Conservation (phyloP, 2,113 vertebrate genomes). For the Calyptommatus sinebrachiatus region DNA sequence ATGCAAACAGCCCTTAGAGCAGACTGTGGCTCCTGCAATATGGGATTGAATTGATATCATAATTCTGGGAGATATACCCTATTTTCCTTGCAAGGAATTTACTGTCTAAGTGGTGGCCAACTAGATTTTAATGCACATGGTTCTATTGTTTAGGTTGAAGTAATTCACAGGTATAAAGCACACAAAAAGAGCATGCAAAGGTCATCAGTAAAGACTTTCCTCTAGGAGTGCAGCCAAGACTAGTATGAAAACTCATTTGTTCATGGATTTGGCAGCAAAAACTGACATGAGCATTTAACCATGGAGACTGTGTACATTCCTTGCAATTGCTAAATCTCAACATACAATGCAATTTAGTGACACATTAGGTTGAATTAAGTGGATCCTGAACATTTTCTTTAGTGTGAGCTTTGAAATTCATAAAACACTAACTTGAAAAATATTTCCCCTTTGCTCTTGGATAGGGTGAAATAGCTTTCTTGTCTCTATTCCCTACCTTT, state of each 20-base stretch:
- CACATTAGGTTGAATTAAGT: conserved; percentile 17
- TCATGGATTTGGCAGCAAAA: conserved; percentile 37
- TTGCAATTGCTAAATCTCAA: neutral
- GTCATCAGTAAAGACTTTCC: conserved; percentile 38
- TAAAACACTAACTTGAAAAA: neutral
- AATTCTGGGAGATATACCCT: no score
- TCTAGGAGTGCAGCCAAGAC: conserved; percentile 26
- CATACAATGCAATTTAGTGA: conserved; percentile 8
- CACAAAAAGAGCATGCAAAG: conserved; percentile 22
- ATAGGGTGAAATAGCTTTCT: neutral
- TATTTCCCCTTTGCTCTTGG: neutral
- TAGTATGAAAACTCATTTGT: conserved; percentile 19
- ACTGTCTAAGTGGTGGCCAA: neutral
- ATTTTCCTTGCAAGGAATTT: no score
- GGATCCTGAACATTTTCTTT: conserved; percentile 5
- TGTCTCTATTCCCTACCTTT: neutral
- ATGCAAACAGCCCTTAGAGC: no score
- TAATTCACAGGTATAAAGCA: neutral
- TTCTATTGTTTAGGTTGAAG: conserved; percentile 22
- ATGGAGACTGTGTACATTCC: conserved; percentile 29
- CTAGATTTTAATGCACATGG: neutral
- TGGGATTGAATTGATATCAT: no score
- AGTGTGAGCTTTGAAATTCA: neutral
- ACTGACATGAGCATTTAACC: conserved; percentile 18
- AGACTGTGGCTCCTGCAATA: no score